Conservation (phyloP, 2,888 invertebrate species). For the Hoplodrina ambigua region DNA sequence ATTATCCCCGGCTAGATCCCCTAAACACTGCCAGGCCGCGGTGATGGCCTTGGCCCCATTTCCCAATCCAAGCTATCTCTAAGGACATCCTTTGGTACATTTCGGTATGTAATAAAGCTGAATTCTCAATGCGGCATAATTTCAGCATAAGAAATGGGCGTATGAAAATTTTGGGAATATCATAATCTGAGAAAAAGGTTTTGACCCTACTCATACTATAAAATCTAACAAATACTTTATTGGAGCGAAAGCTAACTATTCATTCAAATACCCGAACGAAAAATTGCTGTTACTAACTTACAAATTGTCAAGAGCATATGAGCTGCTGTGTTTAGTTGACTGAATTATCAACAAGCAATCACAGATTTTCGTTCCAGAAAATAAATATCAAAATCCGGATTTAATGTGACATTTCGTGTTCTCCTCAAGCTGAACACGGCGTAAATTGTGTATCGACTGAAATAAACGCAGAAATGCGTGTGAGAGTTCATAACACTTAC, state of each 20-base stretch:
- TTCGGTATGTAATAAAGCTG: conserved; percentile 40
- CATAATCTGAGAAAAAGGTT: conserved; percentile 18
- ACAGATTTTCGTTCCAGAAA: background rate
- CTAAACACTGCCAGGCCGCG: conserved; percentile 44
- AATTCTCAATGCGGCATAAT: conserved; percentile 45
- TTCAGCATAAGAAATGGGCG: conserved; percentile 17
- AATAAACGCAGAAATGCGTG: conserved; percentile 42
- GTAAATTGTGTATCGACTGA: conserved; percentile 42
- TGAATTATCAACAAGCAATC: background rate
- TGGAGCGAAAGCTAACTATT: background rate
- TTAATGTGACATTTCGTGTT: no score
- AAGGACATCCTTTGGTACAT: conserved; percentile 44
- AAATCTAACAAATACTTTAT: conserved; percentile 11
- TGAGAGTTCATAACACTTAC: background rate
- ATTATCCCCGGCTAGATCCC: conserved; percentile 51
- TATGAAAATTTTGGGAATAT: conserved; percentile 6
- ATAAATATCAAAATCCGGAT: no score
- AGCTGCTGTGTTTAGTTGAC: background rate
- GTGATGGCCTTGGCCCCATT: conserved; percentile 64
- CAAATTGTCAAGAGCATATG: background rate
- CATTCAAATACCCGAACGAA: background rate
- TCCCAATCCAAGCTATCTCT: conserved; percentile 49
- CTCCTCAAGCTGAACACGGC: no score
- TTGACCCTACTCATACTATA: conserved; percentile 7
- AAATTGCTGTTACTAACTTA: no score